Conservation (phyloP, 2,113 vertebrate genomes). For the Fregata magnificens region DNA sequence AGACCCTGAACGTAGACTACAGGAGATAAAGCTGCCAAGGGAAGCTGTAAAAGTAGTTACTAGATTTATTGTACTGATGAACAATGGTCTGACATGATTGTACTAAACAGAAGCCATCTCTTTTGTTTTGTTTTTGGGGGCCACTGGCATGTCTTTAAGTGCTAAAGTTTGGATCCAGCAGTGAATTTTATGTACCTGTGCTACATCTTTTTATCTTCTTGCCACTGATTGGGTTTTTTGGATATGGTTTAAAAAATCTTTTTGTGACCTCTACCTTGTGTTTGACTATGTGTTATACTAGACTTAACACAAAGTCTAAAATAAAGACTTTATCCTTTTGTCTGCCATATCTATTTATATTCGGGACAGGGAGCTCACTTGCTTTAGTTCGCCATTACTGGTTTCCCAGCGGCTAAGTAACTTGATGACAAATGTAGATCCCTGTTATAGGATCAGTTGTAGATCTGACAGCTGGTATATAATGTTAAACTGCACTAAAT, state of each 20-base stretch:
- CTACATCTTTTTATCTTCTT: not conserved
- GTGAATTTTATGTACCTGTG: not conserved
- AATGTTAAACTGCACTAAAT: not conserved
- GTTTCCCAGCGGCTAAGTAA: not conserved
- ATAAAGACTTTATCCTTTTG: not conserved
- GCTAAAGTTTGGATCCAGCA: not conserved
- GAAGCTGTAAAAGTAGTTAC: not conserved
- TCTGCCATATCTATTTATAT: not conserved
- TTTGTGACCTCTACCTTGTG: not conserved
- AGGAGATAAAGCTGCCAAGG: not conserved
- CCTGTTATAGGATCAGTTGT: not conserved
- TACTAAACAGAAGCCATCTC: not conserved
- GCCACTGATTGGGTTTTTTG: not conserved
- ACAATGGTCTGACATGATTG: not conserved
- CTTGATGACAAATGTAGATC: not conserved
- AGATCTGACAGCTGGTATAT: not conserved
- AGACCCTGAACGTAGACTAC: not conserved
- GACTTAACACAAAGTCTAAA: not conserved
- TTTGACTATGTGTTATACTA: not conserved
- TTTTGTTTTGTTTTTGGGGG: not conserved
- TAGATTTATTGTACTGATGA: not conserved
- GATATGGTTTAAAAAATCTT: not conserved
- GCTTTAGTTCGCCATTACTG: not conserved
- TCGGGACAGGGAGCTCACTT: not conserved
- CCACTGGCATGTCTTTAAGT: not conserved